These are phyloP conservation scores for Petrocephalus schoutedeni DNA, from an alignment of 2,797 vertebrate species.

Conservation along the genomic window DNA sequence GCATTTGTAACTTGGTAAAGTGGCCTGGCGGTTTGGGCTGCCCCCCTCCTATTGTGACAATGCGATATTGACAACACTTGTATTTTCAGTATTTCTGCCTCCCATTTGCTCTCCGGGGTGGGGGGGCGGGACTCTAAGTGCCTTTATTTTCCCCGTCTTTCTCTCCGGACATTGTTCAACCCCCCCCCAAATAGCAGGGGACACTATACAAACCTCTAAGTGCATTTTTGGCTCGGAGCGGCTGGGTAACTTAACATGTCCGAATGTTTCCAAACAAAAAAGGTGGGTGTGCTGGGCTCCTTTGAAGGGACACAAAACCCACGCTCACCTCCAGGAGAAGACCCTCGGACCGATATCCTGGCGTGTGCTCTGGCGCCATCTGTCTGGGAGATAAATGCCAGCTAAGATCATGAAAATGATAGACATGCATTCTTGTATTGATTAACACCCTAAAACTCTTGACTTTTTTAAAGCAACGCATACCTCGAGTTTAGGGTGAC, in stretches of 20 bases:
- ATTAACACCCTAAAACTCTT: neutral
- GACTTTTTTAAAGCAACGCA: neutral
- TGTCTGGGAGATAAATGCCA: neutral
- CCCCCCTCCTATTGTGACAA: neutral
- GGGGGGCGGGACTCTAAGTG: neutral
- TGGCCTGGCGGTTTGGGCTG: neutral
- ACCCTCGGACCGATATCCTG: neutral
- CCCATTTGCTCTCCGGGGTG: neutral
- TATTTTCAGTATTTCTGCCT: neutral
- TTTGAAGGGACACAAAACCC: neutral
- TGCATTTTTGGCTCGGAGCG: slow-evolving; percentile 11
- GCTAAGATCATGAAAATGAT: neutral
- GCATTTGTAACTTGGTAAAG: neutral
- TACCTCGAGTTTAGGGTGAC: neutral
- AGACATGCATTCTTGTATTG: neutral
- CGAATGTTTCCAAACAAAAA: slow-evolving; percentile 15
- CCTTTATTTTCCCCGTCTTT: neutral
- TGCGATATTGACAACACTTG: neutral
- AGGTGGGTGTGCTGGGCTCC: neutral
- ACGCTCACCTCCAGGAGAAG: neutral
- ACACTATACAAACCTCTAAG: slow-evolving; percentile 8
- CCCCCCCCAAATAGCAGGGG: neutral
- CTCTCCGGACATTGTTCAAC: neutral
- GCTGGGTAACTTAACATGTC: slow-evolving; percentile 6
- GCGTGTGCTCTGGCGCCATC: neutral